These are phyloP conservation scores for Pyrochroa serraticornis DNA, from an alignment of 2,888 invertebrate genomes.

Conservation along the genomic window DNA sequence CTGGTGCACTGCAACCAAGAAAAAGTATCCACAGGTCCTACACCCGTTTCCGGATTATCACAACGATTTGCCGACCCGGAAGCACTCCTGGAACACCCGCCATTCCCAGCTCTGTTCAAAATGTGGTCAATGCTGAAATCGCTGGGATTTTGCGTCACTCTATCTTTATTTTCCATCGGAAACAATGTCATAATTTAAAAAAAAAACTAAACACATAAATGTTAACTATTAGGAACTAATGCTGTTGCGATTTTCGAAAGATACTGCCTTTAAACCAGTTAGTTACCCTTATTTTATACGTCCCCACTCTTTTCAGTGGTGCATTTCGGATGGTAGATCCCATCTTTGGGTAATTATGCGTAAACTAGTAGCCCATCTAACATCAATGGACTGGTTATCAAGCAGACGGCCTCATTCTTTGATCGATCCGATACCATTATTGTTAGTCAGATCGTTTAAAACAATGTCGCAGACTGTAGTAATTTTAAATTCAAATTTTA, in stretches of 20 bases:
- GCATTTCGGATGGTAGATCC: constrained; percentile 38
- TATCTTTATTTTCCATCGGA: constrained; percentile 7
- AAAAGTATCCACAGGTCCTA: constrained; percentile 6
- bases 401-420: too few relatives aligned
- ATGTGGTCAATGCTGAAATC: constrained; percentile 70
- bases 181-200: constrained; percentile 9
- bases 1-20: constrained; percentile 75
- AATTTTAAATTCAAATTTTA: too few relatives aligned
- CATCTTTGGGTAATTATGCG: constrained; percentile 55
- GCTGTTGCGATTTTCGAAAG: constrained; percentile 26
- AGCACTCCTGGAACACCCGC: constrained; percentile 19
- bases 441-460: background rate
- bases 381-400: constrained; percentile 15
- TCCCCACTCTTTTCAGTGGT: constrained; percentile 41
- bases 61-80: background rate
- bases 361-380: constrained; percentile 45
- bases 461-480: too few relatives aligned
- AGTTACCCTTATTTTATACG: constrained; percentile 42
- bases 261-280: constrained; percentile 23
- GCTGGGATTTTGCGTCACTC: constrained; percentile 36
- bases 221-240: constrained; percentile 29
- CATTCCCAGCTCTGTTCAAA: constrained; percentile 61
- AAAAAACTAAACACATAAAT: constrained; percentile 12
- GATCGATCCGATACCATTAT: too few relatives aligned
- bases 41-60: constrained; percentile 5